These are phyloP conservation scores for Labeo rohita DNA, from an alignment of 2,113 vertebrate species.

Conservation along the genomic window DNA sequence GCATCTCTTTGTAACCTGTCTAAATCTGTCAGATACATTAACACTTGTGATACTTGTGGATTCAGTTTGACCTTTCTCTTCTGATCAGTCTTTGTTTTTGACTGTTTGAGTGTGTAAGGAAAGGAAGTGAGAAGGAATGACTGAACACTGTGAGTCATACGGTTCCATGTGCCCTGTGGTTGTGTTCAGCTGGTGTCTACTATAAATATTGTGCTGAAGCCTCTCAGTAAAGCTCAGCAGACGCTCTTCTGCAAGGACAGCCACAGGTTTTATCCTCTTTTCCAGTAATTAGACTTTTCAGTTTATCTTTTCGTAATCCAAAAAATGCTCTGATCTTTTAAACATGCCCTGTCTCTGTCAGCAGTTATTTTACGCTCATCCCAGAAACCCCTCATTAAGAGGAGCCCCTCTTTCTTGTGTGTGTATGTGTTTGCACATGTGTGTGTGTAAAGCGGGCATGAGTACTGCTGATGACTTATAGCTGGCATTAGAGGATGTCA, in stretches of 20 bases:
- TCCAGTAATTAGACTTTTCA: neutral
- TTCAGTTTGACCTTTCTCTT: neutral
- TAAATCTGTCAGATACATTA: neutral
- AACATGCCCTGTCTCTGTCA: neutral
- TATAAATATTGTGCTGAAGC: neutral
- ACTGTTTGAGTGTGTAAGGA: neutral
- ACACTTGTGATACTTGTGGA: neutral
- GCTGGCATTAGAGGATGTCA: slow-evolving; percentile 86
- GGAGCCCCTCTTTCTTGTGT: neutral
- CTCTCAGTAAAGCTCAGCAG: neutral
- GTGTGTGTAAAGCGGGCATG: slow-evolving; percentile 61
- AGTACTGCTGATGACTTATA: slow-evolving; percentile 80
- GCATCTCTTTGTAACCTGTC: neutral
- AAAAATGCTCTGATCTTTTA: slow-evolving; percentile 25
- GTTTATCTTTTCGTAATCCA: neutral
- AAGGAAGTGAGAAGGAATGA: neutral
- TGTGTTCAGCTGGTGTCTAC: neutral
- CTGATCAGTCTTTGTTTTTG: neutral
- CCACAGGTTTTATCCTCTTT: neutral
- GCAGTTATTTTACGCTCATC: slow-evolving; percentile 11
- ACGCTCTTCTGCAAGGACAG: neutral
- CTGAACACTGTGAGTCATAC: neutral
- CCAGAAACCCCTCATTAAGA: slow-evolving; percentile 9
- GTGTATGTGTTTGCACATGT: neutral
- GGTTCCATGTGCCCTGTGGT: neutral